Evolutionary conservation across 2,888 invertebrate genomes (phyloP).

Genomic region (Dorcus hopei): DNA sequence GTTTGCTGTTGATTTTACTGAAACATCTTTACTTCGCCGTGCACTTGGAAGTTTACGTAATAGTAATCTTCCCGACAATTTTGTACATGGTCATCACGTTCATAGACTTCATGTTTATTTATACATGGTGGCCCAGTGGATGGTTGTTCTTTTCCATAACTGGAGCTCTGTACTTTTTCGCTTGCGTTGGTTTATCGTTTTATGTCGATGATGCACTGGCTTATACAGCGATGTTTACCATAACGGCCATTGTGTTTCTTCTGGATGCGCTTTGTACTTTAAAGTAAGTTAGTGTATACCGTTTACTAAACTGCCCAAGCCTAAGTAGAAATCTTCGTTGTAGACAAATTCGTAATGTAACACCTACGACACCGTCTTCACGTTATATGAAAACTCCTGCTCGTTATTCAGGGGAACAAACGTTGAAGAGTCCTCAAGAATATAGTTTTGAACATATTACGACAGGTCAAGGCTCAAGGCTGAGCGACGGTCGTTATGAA

Average conservation of each 20-base stretch:
- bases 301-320: not conserved
- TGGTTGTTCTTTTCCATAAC: slow-evolving; percentile 27
- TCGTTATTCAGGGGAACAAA: no score
- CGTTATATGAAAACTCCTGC: no score
- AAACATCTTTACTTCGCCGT: not conserved
- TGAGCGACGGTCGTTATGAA: no score
- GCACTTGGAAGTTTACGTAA: no score
- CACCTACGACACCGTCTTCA: no score
- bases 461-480: no score
- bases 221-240: not conserved
- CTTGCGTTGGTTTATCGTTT: slow-evolving; percentile 17
- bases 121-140: slow-evolving; percentile 16
- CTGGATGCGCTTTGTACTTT: slow-evolving; percentile 22
- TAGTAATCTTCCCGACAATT: no score
- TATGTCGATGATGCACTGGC: not conserved
- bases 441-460: no score
- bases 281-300: slow-evolving; percentile 16
- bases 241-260: slow-evolving; percentile 19
- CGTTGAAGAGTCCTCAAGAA: no score
- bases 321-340: no score
- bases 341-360: no score
- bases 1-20: slow-evolving; percentile 12
- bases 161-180: slow-evolving; percentile 20
- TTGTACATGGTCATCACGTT: slow-evolving; percentile 17
- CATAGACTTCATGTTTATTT: slow-evolving; percentile 19